Evolutionary conservation across 2,113 vertebrate species (phyloP).

Genomic region (Perccottus glenii): DNA sequence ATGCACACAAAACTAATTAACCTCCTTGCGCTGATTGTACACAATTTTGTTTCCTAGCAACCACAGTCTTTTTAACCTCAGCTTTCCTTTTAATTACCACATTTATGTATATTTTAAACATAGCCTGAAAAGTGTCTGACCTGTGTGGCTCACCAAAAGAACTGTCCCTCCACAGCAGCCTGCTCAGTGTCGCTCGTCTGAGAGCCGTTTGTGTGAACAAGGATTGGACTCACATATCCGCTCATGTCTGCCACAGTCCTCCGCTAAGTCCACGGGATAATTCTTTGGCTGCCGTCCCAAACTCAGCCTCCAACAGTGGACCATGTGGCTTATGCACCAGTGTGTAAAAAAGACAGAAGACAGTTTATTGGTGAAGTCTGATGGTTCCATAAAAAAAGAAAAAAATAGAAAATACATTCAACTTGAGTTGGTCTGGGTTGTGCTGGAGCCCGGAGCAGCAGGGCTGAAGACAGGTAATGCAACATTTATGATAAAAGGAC

Average conservation of each 20-base stretch:
- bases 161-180: no score
- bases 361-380: slow-evolving; percentile 23
- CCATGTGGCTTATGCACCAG: slow-evolving; percentile 29
- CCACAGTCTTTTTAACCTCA: not conserved
- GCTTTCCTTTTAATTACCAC: no score
- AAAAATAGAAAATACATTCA: not conserved
- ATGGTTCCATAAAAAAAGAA: not conserved
- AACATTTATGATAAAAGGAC: slow-evolving; percentile 59
- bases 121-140: no score
- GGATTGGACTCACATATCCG: slow-evolving; percentile 40
- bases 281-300: slow-evolving; percentile 51
- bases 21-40: not conserved
- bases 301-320: slow-evolving; percentile 36
- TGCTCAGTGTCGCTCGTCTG: slow-evolving; percentile 26
- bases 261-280: slow-evolving; percentile 31
- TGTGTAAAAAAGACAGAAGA: not conserved
- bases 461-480: slow-evolving; percentile 55
- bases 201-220: slow-evolving; percentile 36
- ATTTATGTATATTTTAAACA: no score
- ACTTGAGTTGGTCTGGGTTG: slow-evolving; percentile 40
- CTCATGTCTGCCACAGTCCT: slow-evolving; percentile 49
- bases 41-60: not conserved
- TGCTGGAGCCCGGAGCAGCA: slow-evolving; percentile 43
- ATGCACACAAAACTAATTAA: not conserved
- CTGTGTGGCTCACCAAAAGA: no score